A percentile compares a stretch with the other conserved stretches of the same genome.
Evolutionary conservation across 2,888 invertebrate species (phyloP).

Genomic region (Eubasilissa splendida): DNA sequence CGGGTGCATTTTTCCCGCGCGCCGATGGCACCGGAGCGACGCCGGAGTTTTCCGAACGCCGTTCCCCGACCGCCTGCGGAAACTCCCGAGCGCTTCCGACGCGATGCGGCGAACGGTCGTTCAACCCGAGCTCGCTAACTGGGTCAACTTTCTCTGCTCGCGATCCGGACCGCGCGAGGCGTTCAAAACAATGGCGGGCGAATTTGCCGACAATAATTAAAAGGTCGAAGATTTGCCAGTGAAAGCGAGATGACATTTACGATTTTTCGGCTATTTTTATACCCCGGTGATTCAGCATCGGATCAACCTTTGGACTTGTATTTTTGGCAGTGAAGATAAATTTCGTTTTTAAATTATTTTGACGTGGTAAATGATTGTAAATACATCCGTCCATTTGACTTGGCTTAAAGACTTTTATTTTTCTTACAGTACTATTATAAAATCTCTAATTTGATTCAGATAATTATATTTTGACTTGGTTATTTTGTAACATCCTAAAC

Average conservation of each 20-base stretch:
- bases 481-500: too few species aligned
- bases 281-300: background rate
- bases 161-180: slow-evolving; percentile 9
- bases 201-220: slow-evolving; percentile 16
- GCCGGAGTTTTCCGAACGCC: slow-evolving; percentile 28
- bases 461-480: too few species aligned
- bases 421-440: too few species aligned
- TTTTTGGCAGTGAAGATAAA: slow-evolving; percentile 4
- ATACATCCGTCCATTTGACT: too few species aligned
- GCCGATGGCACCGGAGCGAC: background rate
- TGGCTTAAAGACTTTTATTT: too few species aligned
- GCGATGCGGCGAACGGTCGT: slow-evolving; percentile 42
- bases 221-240: slow-evolving; percentile 15
- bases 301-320: slow-evolving; percentile 1
- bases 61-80: slow-evolving; percentile 14
- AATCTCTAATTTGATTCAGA: too few species aligned
- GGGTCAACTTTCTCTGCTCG: slow-evolving; percentile 51
- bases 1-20: slow-evolving; percentile 4
- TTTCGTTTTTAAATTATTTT: too few species aligned
- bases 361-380: too few species aligned
- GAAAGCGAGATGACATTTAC: slow-evolving; percentile 8
- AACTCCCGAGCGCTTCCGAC: slow-evolving; percentile 40
- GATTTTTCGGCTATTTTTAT: slow-evolving; percentile 12
- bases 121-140: slow-evolving; percentile 41
- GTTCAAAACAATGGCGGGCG: background rate